Conservation (phyloP, 2,797 vertebrate genomes). For the Aulostomus chinensis region DNA sequence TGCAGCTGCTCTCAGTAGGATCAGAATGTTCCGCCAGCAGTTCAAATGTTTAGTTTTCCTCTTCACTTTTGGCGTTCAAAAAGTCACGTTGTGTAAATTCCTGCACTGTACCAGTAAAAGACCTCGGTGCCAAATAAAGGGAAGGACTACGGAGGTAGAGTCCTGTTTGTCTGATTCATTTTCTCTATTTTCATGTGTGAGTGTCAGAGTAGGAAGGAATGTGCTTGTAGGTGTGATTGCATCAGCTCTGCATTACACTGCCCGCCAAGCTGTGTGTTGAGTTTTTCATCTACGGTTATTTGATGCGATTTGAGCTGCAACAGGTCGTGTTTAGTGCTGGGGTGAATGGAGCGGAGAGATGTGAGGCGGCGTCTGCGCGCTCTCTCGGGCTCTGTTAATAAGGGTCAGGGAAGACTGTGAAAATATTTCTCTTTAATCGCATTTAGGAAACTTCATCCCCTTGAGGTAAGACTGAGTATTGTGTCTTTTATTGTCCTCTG, state of each 20-base stretch:
- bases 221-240: slow-evolving; percentile 52
- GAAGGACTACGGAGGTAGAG: neutral
- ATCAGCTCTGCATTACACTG: slow-evolving; percentile 24
- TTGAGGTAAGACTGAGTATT: slow-evolving; percentile 19
- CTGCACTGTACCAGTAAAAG: no score
- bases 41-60: slow-evolving; percentile 54
- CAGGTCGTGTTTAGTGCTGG: slow-evolving; percentile 41
- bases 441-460: slow-evolving; percentile 37
- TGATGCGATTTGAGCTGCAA: slow-evolving; percentile 63
- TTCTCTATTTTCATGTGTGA: neutral
- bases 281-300: slow-evolving; percentile 43
- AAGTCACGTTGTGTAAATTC: slow-evolving; percentile 53
- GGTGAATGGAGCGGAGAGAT: slow-evolving; percentile 8
- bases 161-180: neutral
- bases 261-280: slow-evolving; percentile 20
- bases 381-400: slow-evolving; percentile 44
- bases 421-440: slow-evolving; percentile 35
- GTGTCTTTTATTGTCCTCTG: slow-evolving; percentile 27
- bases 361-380: slow-evolving; percentile 20
- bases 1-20: slow-evolving; percentile 66
- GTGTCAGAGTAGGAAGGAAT: slow-evolving; percentile 9
- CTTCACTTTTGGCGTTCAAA: slow-evolving; percentile 27
- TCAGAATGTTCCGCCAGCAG: slow-evolving; percentile 45
- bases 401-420: slow-evolving; percentile 31
- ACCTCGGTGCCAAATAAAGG: no score